Base-by-base conservation (phyloP, 1,140 invertebrate species). In the Dufourea novaeangliae region DNA sequence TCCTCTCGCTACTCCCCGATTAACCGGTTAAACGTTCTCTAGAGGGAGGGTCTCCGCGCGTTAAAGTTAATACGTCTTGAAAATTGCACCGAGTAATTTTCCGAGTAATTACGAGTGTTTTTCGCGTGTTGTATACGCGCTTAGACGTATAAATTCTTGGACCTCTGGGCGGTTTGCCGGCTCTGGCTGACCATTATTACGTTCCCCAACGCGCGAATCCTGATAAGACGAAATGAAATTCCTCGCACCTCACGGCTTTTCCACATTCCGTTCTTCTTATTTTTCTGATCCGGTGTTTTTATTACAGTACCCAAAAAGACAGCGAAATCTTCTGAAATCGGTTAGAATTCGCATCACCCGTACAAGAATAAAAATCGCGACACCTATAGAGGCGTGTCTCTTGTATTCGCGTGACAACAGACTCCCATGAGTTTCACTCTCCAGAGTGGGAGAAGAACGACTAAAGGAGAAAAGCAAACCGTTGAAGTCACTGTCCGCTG, bases 221-320 rank as follows among this genome's bases (percentile, higher is more conserved):
- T n/a, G 54, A 71, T 62, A 71, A 34, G 69, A 61, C 14, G 22
- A 71, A 71, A 71, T 71, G 69, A 71, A 71, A 71, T 71, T 71
- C 69, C 69, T 61, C 37, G 11, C 39, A n/a, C n/a, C 56, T 29
- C n/a, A 14, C 8, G 12, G 4, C 14, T 12, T n/a, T 34, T 71
- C 39, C 46, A 8, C 4, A 61, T 71, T 69, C 46, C 67, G 41
- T 20, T 25, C 20, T 0, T 0, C 4, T 2, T 41, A 25, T 41
- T 20, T 57, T n/a, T 14, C 27, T 27, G 20, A 32, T 32, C 14
- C 20, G n/a, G 8, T 12, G 8, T n/a, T 20, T 27, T 57, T n/a
- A n/a, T n/a, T 20, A 1, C 1, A 6, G 25, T 7, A 12, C 25
- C 25, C 6, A 6, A 27, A 32, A 32, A 32, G n/a, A n/a, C n/a